These are phyloP conservation scores for Trichoplusia ni DNA, from an alignment of 1,140 invertebrate species.

Conservation along the genomic window DNA sequence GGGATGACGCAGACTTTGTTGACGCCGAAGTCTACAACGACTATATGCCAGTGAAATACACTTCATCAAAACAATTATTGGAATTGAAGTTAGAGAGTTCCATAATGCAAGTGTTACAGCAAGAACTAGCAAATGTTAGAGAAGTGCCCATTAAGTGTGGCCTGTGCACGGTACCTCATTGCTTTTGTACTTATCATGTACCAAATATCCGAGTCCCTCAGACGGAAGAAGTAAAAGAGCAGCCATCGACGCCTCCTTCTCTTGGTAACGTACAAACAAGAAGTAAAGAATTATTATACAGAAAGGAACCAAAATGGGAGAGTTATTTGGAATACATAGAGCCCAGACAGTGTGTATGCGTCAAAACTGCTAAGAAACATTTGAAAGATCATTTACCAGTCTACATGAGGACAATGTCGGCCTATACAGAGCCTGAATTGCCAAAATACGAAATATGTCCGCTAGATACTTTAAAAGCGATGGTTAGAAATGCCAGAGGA, in stretches of 20 bases:
- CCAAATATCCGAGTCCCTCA: too few relatives aligned
- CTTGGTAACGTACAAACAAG: slow-evolving; percentile 49
- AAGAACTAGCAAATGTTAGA: slow-evolving; percentile 56
- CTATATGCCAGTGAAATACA: slow-evolving; percentile 56
- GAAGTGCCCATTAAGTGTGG: slow-evolving; percentile 52
- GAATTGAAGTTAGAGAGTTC: slow-evolving; percentile 68
- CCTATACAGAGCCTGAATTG: slow-evolving; percentile 51
- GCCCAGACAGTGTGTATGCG: slow-evolving; percentile 56
- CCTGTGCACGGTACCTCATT: slow-evolving; percentile 54
- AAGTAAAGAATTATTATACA: slow-evolving; percentile 46
- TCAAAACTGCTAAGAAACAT: slow-evolving; percentile 60
- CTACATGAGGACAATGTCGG: slow-evolving; percentile 68
- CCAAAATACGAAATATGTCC: slow-evolving; percentile 62
- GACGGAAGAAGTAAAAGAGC: not conserved
- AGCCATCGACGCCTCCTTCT: slow-evolving; percentile 4
- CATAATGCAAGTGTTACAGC: slow-evolving; percentile 64
- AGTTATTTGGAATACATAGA: slow-evolving; percentile 59
- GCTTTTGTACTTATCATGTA: slow-evolving; percentile 45
- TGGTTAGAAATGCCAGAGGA: slow-evolving; percentile 51
- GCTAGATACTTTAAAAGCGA: slow-evolving; percentile 48
- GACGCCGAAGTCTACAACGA: slow-evolving; percentile 58
- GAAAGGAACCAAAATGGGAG: slow-evolving; percentile 66
- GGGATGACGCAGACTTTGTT: slow-evolving; percentile 51
- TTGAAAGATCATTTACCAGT: slow-evolving; percentile 62
- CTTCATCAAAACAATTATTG: slow-evolving; percentile 43